Conservation (phyloP, 2,113 vertebrate species). For the Myodes glareolus region DNA sequence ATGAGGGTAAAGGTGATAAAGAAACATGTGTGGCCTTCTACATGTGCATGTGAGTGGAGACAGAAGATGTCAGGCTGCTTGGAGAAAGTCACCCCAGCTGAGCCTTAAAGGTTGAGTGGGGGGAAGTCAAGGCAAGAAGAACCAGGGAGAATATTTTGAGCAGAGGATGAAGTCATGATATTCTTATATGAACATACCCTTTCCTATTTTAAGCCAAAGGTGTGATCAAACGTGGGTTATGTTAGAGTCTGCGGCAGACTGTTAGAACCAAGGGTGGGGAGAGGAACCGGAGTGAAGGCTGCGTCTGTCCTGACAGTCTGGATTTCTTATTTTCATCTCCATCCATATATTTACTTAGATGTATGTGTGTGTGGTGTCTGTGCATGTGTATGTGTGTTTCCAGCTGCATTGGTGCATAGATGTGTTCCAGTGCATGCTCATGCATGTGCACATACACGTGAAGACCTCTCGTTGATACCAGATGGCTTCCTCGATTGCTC, state of each 20-base stretch:
- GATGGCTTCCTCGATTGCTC: not conserved
- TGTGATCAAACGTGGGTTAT: not conserved
- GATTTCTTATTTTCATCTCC: not conserved
- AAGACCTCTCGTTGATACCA: not conserved
- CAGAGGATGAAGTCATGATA: not conserved
- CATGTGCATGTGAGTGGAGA: not conserved
- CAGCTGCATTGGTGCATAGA: not conserved
- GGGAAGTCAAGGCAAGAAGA: not conserved
- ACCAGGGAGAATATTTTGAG: not conserved
- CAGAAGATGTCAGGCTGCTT: not conserved
- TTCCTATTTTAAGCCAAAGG: not conserved
- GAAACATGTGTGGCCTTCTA: rapidly evolving
- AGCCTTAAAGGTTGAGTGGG: not conserved
- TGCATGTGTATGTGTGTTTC: not conserved
- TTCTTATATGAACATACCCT: not conserved
- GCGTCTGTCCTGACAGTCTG: not conserved
- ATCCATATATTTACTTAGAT: no score
- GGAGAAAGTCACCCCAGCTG: not conserved
- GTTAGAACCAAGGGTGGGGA: not conserved
- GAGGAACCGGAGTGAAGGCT: not conserved
- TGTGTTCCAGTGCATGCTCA: not conserved
- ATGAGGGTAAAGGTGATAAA: not conserved
- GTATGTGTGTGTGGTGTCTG: no score
- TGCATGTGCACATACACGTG: not conserved
- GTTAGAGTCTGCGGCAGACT: not conserved